Base-by-base conservation (phyloP, 2,797 vertebrate species). In the Malacoctenus gilli region DNA sequence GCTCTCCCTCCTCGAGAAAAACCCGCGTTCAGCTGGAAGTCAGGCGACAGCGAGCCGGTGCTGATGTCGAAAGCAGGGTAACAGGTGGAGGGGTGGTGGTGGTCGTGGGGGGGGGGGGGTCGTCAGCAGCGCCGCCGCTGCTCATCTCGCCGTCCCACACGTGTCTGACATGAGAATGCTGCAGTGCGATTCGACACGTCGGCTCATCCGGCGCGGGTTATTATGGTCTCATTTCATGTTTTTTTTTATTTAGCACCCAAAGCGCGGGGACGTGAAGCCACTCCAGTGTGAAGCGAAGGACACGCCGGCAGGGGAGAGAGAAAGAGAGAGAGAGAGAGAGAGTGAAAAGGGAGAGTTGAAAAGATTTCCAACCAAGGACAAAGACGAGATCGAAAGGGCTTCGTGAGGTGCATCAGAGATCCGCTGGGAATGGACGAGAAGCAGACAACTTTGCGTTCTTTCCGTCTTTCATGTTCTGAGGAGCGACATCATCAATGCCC, bases 81-180 rank as follows among this genome's bases (percentile, higher is more conserved):
- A 38, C 80, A 38, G 87, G 89, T 89, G 87, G 86, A 83, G 87
- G 86, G 83, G 56, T n/a, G n/a, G n/a, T n/a, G n/a, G n/a, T n/a
- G 87, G 89, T 89, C 86, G 86, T 82, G 87, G 86, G 83, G 56
- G n/a, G n/a, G n/a, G n/a, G n/a, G n/a, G n/a, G n/a, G n/a, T n/a
- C 46, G 47, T 39, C 59, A 1, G 56, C 39, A 59, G 59, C 32
- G 43, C 59, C 37, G 67, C 59, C 51, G 63, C 0, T 37, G 47
- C 67, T 71, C 65, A 72, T 59, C 44, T 74, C 25, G 32, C 49
- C 57, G 75, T 30, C 51, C 76, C 55, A 62, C 46, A 71, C 61
- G 46, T 28, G 41, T 71, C 56, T 68, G 31, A 55, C 49, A n/a
- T 47, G 6, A 62, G 71, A 56, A 50, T 4, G 42, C 58, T 28